A percentile compares a stretch with the other conserved stretches of the same genome.
Evolutionary conservation across 2,888 invertebrate species (phyloP).

Genomic region (Pterobdella sp.): DNA sequence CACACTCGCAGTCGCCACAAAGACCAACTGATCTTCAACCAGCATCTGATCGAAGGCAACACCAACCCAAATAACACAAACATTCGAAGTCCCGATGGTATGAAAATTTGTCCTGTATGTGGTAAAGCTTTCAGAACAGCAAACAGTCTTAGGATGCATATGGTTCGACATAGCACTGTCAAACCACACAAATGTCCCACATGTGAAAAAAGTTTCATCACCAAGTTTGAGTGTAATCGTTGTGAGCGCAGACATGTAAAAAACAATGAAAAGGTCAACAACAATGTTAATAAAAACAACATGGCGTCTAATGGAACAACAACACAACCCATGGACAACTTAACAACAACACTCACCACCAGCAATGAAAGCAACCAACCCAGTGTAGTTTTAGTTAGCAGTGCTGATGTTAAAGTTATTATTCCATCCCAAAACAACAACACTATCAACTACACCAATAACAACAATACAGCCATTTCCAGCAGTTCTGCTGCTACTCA

Average conservation of each 20-base stretch:
- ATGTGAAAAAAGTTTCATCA: conserved; percentile 30
- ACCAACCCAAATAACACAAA: not conserved
- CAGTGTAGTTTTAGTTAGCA: not conserved
- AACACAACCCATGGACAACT: not conserved
- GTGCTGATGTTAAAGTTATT: not conserved
- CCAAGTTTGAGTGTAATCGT: conserved; percentile 28
- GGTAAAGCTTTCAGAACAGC: conserved; percentile 28
- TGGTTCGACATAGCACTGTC: conserved; percentile 27
- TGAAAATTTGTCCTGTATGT: conserved; percentile 26
- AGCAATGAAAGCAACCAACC: too few species aligned
- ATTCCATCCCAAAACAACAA: not conserved
- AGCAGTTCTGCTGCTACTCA: not conserved
- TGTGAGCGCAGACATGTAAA: conserved; percentile 25
- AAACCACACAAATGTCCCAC: conserved; percentile 30
- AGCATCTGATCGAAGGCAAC: conserved; percentile 19
- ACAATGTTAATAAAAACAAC: not conserved
- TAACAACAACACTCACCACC: not conserved
- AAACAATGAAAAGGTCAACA: not conserved
- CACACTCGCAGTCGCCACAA: conserved; percentile 28
- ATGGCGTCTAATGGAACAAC: not conserved
- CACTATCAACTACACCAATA: not conserved
- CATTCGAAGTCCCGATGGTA: not conserved
- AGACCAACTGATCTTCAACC: conserved; percentile 27
- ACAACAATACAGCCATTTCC: not conserved
- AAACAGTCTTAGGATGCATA: conserved; percentile 29